These are phyloP conservation scores for Phytoseiulus persimilis DNA, from an alignment of 2,888 invertebrate species.

Conservation along the genomic window DNA sequence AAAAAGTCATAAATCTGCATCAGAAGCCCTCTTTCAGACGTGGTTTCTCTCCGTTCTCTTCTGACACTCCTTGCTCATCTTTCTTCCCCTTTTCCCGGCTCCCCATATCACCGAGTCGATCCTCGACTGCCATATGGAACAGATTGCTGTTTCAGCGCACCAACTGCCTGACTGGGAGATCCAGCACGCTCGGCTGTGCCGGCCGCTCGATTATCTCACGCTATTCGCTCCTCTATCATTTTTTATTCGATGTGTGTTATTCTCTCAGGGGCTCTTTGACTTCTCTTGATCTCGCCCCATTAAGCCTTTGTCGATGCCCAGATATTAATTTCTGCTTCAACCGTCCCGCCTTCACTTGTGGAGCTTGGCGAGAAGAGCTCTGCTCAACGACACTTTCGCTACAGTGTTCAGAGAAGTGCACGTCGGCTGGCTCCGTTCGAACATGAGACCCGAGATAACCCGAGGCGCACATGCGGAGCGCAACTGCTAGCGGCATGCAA, in stretches of 20 bases:
- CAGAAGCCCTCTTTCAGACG: background rate
- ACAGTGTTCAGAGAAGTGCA: too few species aligned
- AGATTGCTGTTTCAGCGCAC: background rate
- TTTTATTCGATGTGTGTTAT: background rate
- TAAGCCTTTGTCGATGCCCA: background rate
- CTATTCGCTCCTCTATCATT: background rate
- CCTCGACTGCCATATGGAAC: background rate
- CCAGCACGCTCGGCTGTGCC: background rate
- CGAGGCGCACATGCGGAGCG: too few species aligned
- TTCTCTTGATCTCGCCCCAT: background rate
- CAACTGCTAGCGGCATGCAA: too few species aligned
- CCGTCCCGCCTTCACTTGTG: background rate
- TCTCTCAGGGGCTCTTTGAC: conserved; percentile 5
- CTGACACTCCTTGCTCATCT: background rate
- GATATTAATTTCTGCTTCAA: background rate
- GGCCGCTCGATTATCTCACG: background rate
- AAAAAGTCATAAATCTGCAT: background rate
- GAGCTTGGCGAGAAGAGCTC: background rate
- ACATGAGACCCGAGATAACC: too few species aligned
- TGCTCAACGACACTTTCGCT: too few species aligned
- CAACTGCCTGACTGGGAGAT: background rate
- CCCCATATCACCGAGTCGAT: background rate
- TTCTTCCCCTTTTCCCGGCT: background rate
- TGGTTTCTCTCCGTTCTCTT: background rate
- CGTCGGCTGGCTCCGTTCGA: too few species aligned